phyloP scores from a whole-genome alignment of 2,888 invertebrate species.

The Xylophagus ater region DNA sequence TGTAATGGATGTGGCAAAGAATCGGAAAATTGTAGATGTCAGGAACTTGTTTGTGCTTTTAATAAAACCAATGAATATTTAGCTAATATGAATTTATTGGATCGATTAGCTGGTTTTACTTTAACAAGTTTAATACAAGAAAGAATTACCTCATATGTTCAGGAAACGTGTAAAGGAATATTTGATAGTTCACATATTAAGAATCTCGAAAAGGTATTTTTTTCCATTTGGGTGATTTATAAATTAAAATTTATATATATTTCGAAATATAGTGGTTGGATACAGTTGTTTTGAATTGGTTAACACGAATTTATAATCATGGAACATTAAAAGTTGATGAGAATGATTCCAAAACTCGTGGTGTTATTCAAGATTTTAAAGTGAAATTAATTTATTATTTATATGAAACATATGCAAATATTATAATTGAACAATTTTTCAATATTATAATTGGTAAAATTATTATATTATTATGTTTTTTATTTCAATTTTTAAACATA shows the following conservation, averaged over 20 bases:
- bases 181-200: slow-evolving; percentile 73
- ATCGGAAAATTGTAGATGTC: slow-evolving; percentile 47
- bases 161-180: slow-evolving; percentile 71
- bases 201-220: slow-evolving; percentile 56
- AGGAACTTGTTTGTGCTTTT: slow-evolving; percentile 49
- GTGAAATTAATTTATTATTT: slow-evolving; percentile 70
- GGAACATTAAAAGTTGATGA: slow-evolving; percentile 49
- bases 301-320: slow-evolving; percentile 67
- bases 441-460: slow-evolving; percentile 76
- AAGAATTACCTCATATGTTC: slow-evolving; percentile 74
- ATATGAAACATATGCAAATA: slow-evolving; percentile 78
- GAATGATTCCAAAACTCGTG: slow-evolving; percentile 44
- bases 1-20: slow-evolving; percentile 67
- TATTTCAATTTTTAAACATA: not conserved
- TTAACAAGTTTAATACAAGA: slow-evolving; percentile 73
- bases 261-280: slow-evolving; percentile 60
- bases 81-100: slow-evolving; percentile 65
- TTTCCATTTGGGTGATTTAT: not conserved
- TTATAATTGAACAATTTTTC: slow-evolving; percentile 84
- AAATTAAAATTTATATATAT: not conserved
- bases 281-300: slow-evolving; percentile 75
- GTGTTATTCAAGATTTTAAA: slow-evolving; percentile 55
- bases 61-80: slow-evolving; percentile 66
- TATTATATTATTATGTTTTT: not conserved
- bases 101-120: slow-evolving; percentile 74